Evolutionary conservation across 2,888 invertebrate species (phyloP), one percentile per base, ranked within the genome.

Genomic region (Drosophila conformis): DNA sequence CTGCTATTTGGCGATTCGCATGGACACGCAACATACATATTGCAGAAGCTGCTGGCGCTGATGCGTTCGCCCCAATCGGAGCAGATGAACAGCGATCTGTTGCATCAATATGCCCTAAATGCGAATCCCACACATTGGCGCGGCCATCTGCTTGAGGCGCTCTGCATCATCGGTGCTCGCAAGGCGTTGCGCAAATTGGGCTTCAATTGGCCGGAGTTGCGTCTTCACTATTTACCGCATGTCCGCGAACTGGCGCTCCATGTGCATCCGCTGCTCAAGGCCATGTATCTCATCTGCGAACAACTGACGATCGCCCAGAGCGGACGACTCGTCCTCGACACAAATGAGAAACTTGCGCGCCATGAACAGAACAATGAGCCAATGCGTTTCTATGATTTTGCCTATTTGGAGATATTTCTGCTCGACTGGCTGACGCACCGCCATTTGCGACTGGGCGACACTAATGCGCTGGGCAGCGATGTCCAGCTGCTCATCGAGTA

Each of bases 111-210:
- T 76, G 85, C 92, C 0, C 78, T 89, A 25, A 71, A 38, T 38
- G 56, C 67, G 0, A 87, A 91, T 58, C 64, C 86, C 0, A 52
- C 60, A 2, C 80, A 91, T 25, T 95, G 95, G 95, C 91, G 92
- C 31, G 78, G 89, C 1, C 91, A 92, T 75, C 73, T 95, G 1
- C 67, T 95, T 0, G 95, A 95, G 91, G 94, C 94, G 0, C 77
- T 95, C 27, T 92, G 93, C 65, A 93, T 95, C 27, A 93, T 95
- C 18, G 83, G 83, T 57, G 92, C 92, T 1, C 89, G 91, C 0
- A 78, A 76, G 31, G 89, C 93, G 6, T 59, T 94, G 31, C 89
- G 91, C 13, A 93, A 93, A 68, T 66, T 94, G 11, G 94, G 94
- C 29, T 89, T 93, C 2, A 48, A 73, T 4, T 82, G 90, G 72